These are phyloP conservation scores for Trissolcus basalis DNA, from an alignment of 1,140 invertebrate genomes.

Conservation along the genomic window DNA sequence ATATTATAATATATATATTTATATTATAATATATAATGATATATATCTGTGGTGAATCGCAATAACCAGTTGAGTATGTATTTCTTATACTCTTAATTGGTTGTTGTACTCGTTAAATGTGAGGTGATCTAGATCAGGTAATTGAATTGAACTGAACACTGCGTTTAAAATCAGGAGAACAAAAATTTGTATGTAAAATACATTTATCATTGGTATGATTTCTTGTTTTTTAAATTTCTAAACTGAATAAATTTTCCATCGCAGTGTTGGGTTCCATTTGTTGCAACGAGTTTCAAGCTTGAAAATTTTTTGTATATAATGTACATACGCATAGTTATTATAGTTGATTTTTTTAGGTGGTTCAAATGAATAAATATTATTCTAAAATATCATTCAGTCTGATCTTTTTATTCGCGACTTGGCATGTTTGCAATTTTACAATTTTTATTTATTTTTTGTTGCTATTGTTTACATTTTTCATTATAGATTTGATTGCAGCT, in stretches of 20 bases:
- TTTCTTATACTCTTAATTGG: conserved; percentile 49
- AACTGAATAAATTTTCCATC: background rate
- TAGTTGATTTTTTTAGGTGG: conserved; percentile 63
- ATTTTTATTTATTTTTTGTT: conserved; percentile 8
- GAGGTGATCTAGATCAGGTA: conserved; percentile 16
- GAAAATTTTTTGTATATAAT: conserved; percentile 72
- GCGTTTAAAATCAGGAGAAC: no score
- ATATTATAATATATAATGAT: no score
- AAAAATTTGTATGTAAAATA: no score
- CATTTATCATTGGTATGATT: no score
- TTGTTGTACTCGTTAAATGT: conserved; percentile 47
- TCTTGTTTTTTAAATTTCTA: background rate
- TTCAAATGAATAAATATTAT: conserved; percentile 65
- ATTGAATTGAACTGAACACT: no score
- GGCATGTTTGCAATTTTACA: background rate
- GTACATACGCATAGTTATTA: conserved; percentile 71
- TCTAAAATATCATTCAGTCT: conserved; percentile 36
- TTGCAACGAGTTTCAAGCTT: conserved; percentile 64
- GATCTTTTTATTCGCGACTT: conserved; percentile 11
- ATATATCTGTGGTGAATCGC: no score
- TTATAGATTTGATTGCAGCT: conserved; percentile 1
- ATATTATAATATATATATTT: no score
- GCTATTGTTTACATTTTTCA: conserved; percentile 5
- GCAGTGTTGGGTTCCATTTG: conserved; percentile 22
- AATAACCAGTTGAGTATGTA: no score